A percentile compares a stretch with the other conserved stretches of the same genome.
Evolutionary conservation across 2,888 invertebrate species (phyloP).

Genomic region (Sceliomorpha sp.): DNA sequence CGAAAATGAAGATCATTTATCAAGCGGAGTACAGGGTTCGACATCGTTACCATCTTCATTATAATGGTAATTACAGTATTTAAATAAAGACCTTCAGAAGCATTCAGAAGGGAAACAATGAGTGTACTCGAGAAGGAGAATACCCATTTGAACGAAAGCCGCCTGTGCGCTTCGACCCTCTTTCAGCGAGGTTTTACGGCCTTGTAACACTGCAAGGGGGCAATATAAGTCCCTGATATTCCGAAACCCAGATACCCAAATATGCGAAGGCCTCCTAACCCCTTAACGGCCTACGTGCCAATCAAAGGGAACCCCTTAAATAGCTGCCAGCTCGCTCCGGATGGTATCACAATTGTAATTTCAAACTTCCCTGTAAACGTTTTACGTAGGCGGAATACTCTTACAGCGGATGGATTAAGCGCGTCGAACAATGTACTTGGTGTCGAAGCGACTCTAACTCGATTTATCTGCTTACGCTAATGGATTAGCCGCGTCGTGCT

Average conservation of each 20-base stretch:
- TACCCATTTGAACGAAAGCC: background rate
- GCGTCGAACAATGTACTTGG: no score
- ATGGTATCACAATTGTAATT: no score
- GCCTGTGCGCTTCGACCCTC: slow-evolving; percentile 1
- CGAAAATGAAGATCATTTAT: slow-evolving; percentile 1
- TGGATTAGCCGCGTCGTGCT: no score
- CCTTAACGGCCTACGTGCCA: slow-evolving; percentile 51
- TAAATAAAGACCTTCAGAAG: slow-evolving; percentile 2
- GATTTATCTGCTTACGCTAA: no score
- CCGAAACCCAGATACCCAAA: slow-evolving; percentile 55
- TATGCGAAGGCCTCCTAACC: slow-evolving; percentile 52
- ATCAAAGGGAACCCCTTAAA: slow-evolving; percentile 39
- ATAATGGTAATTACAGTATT: slow-evolving; percentile 7
- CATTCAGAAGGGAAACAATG: slow-evolving; percentile 2
- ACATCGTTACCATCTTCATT: slow-evolving; percentile 12
- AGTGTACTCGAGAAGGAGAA: background rate
- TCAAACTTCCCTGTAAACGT: no score
- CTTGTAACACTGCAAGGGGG: slow-evolving; percentile 12
- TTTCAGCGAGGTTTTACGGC: slow-evolving; percentile 1
- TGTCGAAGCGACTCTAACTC: no score
- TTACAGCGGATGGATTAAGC: no score
- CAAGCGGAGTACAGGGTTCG: background rate
- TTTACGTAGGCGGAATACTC: no score
- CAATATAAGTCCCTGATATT: slow-evolving; percentile 16
- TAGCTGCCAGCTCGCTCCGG: slow-evolving; percentile 4